Evolutionary conservation across 2,888 invertebrate species (phyloP).

Genomic region (Caenorhabditis zanzibari): DNA sequence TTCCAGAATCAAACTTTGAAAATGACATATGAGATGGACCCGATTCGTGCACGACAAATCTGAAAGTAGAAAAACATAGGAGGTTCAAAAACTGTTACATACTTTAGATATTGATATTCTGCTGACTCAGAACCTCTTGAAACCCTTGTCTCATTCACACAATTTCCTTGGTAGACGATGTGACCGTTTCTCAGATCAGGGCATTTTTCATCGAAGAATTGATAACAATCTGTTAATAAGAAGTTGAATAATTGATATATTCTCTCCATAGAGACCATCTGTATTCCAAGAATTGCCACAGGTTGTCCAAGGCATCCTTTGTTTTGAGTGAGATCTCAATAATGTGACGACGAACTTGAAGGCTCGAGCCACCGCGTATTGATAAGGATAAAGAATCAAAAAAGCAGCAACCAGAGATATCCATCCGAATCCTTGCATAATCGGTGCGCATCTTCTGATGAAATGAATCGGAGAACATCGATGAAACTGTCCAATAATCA

Average conservation of each 20-base stretch:
- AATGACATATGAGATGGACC: slow-evolving; percentile 10
- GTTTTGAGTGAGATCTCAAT: neutral
- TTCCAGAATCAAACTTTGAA: slow-evolving; percentile 9
- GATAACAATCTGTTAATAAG: slow-evolving; percentile 23
- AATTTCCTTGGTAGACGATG: slow-evolving; percentile 4
- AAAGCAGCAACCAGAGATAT: slow-evolving; percentile 24
- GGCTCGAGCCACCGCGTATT: slow-evolving; percentile 26
- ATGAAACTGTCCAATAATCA: slow-evolving; percentile 35
- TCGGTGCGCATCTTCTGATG: slow-evolving; percentile 31
- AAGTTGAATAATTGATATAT: too few relatives aligned
- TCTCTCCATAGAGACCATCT: neutral
- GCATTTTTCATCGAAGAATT: slow-evolving; percentile 29
- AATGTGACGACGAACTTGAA: slow-evolving; percentile 32
- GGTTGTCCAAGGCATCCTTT: slow-evolving; percentile 19
- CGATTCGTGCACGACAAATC: slow-evolving; percentile 1
- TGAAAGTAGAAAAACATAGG: too few relatives aligned
- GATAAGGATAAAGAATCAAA: slow-evolving; percentile 5
- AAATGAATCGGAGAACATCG: slow-evolving; percentile 22
- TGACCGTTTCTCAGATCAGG: slow-evolving; percentile 11
- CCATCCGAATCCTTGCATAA: slow-evolving; percentile 35
- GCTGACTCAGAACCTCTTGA: neutral
- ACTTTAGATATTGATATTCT: slow-evolving; percentile 28
- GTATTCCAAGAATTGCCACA: slow-evolving; percentile 39
- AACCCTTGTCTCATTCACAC: slow-evolving; percentile 23
- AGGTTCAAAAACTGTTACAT: neutral